These are phyloP conservation scores for Stigmatopora nigra DNA, from an alignment of 2,113 vertebrate genomes.

Conservation along the genomic window DNA sequence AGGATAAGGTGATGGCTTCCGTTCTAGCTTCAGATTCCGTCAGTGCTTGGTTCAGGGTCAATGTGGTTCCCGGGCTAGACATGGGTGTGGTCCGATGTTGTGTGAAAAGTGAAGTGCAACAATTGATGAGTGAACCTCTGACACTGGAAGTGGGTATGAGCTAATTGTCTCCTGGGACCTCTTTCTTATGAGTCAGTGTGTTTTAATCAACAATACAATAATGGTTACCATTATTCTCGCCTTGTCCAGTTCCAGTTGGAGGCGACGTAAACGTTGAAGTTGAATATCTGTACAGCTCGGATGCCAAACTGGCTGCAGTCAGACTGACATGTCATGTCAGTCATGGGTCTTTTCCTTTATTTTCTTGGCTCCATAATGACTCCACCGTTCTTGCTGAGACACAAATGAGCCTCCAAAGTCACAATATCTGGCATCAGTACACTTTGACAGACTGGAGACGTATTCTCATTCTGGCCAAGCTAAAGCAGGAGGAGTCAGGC, in stretches of 20 bases:
- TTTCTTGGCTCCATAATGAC: constrained; percentile 61
- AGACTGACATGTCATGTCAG: constrained; percentile 51
- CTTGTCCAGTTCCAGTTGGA: constrained; percentile 60
- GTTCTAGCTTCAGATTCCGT: constrained; percentile 20
- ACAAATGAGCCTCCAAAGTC: not conserved
- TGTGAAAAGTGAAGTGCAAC: constrained; percentile 41
- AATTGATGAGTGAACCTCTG: constrained; percentile 46
- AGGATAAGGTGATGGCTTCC: constrained; percentile 9
- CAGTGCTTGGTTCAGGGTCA: constrained; percentile 56
- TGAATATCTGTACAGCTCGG: constrained; percentile 54
- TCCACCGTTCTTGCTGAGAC: constrained; percentile 36
- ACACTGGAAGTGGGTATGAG: constrained; percentile 69
- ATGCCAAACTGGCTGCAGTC: constrained; percentile 34
- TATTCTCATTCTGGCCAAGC: constrained; percentile 47
- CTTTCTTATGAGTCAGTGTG: not conserved
- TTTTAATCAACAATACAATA: not conserved
- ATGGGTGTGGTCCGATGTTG: constrained; percentile 49
- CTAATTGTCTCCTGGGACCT: not conserved
- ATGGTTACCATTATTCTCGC: not conserved
- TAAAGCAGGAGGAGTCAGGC: constrained; percentile 43
- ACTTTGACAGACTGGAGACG: constrained; percentile 9
- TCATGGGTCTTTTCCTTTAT: constrained; percentile 62
- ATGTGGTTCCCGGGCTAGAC: constrained; percentile 33
- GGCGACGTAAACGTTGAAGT: constrained; percentile 53
- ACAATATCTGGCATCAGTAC: not conserved